phyloP scores from a whole-genome alignment of 2,797 vertebrate species.

The Chlorospingus semifuscus region DNA sequence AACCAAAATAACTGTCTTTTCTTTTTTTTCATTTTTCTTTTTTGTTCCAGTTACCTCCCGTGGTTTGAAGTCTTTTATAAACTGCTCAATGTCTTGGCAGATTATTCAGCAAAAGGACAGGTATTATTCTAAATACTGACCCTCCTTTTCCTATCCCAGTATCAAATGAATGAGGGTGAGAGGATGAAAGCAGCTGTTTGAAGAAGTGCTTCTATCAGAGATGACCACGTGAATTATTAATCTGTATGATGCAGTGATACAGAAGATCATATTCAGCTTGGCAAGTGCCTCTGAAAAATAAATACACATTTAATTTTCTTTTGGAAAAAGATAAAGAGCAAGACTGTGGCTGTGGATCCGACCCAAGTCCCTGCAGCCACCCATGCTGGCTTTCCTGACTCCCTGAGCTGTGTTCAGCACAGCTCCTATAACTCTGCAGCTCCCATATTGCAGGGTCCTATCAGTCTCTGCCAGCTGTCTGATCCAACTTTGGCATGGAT shows the following conservation, averaged over 20 bases:
- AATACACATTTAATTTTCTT: neutral
- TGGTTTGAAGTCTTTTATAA: conserved; percentile 99
- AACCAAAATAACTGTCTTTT: neutral
- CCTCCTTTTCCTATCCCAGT: neutral
- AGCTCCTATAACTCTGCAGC: neutral
- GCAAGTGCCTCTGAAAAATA: neutral
- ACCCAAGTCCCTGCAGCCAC: neutral
- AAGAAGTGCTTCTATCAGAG: neutral
- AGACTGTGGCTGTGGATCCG: neutral
- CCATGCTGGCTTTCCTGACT: neutral
- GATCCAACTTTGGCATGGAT: rapidly evolving
- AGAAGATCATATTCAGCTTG: neutral
- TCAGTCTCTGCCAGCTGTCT: neutral
- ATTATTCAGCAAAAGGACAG: conserved; percentile 94
- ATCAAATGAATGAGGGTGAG: neutral
- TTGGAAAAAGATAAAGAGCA: neutral
- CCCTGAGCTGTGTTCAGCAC: neutral
- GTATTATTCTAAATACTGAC: conserved; percentile 70
- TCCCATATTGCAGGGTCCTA: rapidly evolving
- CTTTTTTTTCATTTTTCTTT: neutral
- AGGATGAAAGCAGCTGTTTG: neutral
- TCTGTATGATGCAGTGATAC: neutral
- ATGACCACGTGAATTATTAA: neutral
- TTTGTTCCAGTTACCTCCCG: conserved; percentile 87
- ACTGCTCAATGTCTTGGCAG: conserved; percentile 92